A percentile compares a stretch with the other conserved stretches of the same genome.
These are phyloP conservation scores for Micropoecilia bifurca DNA, from an alignment of 2,797 vertebrate species.

Conservation along the genomic window DNA sequence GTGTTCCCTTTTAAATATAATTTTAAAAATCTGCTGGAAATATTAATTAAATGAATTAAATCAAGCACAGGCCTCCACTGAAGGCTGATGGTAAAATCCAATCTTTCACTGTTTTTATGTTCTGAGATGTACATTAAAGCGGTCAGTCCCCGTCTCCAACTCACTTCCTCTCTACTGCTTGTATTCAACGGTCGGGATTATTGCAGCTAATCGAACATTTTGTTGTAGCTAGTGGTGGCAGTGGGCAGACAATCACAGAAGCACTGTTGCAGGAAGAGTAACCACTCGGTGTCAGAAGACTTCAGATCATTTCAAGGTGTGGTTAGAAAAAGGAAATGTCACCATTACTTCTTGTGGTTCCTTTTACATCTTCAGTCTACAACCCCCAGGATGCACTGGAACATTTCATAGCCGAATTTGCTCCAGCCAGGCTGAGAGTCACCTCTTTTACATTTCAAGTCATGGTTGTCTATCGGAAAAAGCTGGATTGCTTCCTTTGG, in stretches of 20 bases:
- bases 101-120: not conserved
- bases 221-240: not conserved
- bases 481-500: not conserved
- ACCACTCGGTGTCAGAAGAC: not conserved
- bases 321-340: not conserved
- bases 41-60: not conserved
- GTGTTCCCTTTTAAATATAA: not conserved
- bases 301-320: not conserved
- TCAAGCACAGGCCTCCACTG: not conserved
- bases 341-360: not conserved
- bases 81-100: not conserved
- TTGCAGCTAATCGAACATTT: not conserved
- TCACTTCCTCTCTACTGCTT: not conserved
- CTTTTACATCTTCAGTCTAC: not conserved
- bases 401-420: not conserved
- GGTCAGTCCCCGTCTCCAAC: not conserved
- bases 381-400: not conserved
- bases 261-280: not conserved
- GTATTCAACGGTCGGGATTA: not conserved
- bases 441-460: not conserved
- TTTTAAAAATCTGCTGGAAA: not conserved
- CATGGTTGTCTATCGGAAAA: not conserved
- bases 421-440: not conserved
- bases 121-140: not conserved
- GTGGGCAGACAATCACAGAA: not conserved